Evolutionary conservation across 1,140 invertebrate genomes (phyloP).

Genomic region (Drosophila parabipectinata): DNA sequence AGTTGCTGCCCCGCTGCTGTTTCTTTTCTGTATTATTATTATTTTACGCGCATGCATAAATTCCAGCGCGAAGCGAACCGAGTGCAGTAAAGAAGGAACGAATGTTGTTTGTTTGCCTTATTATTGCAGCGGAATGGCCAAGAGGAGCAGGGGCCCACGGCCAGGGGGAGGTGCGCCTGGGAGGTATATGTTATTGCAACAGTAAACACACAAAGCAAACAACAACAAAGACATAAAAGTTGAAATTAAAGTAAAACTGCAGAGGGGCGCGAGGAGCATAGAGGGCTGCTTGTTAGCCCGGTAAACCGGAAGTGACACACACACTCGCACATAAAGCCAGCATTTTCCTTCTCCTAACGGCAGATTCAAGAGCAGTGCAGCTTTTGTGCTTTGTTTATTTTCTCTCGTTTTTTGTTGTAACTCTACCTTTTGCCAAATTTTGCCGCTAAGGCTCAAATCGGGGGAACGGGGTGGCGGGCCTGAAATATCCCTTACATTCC

Average conservation of each 20-base stretch:
- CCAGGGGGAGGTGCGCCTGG: not conserved
- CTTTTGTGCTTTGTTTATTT: constrained; percentile 43
- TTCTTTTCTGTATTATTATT: constrained; percentile 60
- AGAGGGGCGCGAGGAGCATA: not conserved
- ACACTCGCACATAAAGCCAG: constrained; percentile 12
- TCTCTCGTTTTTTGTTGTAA: constrained; percentile 6
- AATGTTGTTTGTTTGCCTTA: constrained; percentile 47
- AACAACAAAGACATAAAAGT: constrained; percentile 61
- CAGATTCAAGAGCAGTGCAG: constrained; percentile 44
- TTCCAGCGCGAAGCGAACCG: constrained; percentile 26
- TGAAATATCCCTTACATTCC: not conserved
- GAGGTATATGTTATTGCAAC: constrained; percentile 62
- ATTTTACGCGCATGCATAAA: constrained; percentile 73
- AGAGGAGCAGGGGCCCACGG: not conserved
- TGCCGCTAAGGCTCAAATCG: constrained; percentile 1
- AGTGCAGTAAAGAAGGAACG: constrained; percentile 38
- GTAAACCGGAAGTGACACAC: constrained; percentile 60
- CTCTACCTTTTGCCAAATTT: constrained; percentile 29
- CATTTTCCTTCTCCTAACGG: constrained; percentile 3
- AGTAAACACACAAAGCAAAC: constrained; percentile 54
- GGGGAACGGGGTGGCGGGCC: not conserved
- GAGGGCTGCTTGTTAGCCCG: constrained; percentile 53
- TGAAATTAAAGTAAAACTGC: constrained; percentile 64
- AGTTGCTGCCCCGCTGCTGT: constrained; percentile 2
- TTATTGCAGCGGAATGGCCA: constrained; percentile 39